phyloP scores from a whole-genome alignment of 2,797 vertebrate genomes.

The Aldrovandia affinis region DNA sequence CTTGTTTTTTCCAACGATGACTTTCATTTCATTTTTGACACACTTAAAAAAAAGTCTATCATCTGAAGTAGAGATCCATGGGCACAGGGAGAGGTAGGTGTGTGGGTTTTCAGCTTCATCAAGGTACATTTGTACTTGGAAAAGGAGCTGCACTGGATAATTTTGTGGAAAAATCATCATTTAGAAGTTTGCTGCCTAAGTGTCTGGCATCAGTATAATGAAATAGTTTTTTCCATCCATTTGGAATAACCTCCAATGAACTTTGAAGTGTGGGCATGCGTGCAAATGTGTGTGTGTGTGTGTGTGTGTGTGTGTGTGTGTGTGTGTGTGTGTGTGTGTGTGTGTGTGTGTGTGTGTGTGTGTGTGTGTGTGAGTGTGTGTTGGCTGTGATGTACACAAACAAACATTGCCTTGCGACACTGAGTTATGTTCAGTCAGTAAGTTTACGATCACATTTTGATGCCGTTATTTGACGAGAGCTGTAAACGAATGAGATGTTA shows the following conservation, averaged over 20 bases:
- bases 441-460: too few species aligned
- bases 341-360: conserved; percentile 8
- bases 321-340: background rate
- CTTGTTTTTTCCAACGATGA: background rate
- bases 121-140: background rate
- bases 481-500: too few species aligned
- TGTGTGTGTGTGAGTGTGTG: background rate
- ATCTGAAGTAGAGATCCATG: background rate
- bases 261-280: background rate
- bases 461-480: too few species aligned
- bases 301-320: background rate
- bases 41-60: background rate
- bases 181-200: background rate
- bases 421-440: too few species aligned
- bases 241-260: background rate
- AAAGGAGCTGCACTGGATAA: background rate
- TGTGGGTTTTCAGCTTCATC: background rate
- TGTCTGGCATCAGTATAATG: background rate
- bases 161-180: too few species aligned
- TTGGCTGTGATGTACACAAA: background rate
- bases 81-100: background rate
- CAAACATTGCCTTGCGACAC: too few species aligned
- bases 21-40: background rate
- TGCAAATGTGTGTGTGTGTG: background rate
- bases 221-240: too few species aligned